These are phyloP conservation scores for Coelopa pilipes DNA, from an alignment of 2,888 invertebrate genomes.

Conservation along the genomic window DNA sequence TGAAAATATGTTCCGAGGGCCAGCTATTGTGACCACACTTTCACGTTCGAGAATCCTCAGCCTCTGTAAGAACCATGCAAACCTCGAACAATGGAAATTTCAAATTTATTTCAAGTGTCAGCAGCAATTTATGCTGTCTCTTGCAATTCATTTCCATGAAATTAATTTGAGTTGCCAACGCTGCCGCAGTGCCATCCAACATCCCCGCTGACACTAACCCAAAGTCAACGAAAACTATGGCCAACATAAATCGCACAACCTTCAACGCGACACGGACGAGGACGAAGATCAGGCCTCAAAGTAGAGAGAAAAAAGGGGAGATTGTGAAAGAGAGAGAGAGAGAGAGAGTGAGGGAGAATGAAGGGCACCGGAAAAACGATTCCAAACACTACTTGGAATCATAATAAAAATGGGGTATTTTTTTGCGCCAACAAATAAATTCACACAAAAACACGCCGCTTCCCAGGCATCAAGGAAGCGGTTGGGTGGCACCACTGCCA, in stretches of 20 bases:
- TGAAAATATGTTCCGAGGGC: no score
- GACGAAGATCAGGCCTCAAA: background rate
- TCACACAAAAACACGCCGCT: background rate
- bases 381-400: background rate
- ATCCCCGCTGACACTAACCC: no score
- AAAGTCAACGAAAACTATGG: no score
- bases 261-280: background rate
- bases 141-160: conserved; percentile 7
- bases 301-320: background rate
- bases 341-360: background rate
- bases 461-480: no score
- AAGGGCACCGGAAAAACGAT: background rate
- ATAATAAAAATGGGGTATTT: conserved; percentile 10
- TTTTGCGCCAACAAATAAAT: conserved; percentile 29
- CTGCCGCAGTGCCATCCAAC: no score
- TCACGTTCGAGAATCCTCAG: no score
- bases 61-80: no score
- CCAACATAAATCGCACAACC: background rate
- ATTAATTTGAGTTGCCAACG: background rate
- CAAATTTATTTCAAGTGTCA: conserved; percentile 9
- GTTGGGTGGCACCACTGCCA: no score
- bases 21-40: no score
- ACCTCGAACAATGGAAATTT: background rate
- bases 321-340: background rate
- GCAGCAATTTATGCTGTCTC: conserved; percentile 7